Percentiles rank a stretch among this genome's conserved stretches.
phyloP scores from a whole-genome alignment of 2,113 vertebrate genomes.

The Heteronetta atricapilla region DNA sequence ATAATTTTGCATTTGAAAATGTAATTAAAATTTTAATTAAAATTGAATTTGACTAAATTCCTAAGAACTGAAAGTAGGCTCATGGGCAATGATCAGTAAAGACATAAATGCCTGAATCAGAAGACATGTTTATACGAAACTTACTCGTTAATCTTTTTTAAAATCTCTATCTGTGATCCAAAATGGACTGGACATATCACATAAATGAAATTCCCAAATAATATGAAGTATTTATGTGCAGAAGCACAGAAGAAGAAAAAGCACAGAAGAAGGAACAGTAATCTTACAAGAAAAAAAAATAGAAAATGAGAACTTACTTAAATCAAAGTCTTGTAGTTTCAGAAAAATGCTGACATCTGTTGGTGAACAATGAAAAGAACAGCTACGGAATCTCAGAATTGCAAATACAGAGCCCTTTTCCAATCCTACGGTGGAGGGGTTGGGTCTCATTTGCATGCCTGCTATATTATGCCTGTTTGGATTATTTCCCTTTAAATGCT shows the following conservation, averaged over 20 bases:
- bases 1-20: background rate
- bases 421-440: rapidly evolving
- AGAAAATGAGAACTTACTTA: background rate
- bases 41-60: background rate
- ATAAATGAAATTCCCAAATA: background rate
- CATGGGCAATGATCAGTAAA: background rate
- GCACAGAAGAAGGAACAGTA: background rate
- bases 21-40: background rate
- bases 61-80: background rate
- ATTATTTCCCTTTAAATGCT: background rate
- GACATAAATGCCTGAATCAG: background rate
- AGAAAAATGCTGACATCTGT: background rate
- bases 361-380: background rate
- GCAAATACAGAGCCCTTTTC: background rate
- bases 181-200: background rate
- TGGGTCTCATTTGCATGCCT: background rate
- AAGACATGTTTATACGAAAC: background rate
- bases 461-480: background rate
- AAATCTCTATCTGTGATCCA: background rate
- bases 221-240: background rate
- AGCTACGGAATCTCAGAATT: background rate
- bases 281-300: background rate
- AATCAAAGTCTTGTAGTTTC: background rate
- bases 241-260: background rate
- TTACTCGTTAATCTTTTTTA: background rate